Percentiles rank a stretch among this genome's conserved stretches.
Evolutionary conservation across 2,113 vertebrate species (phyloP).

Genomic region (Trogon surrucura): DNA sequence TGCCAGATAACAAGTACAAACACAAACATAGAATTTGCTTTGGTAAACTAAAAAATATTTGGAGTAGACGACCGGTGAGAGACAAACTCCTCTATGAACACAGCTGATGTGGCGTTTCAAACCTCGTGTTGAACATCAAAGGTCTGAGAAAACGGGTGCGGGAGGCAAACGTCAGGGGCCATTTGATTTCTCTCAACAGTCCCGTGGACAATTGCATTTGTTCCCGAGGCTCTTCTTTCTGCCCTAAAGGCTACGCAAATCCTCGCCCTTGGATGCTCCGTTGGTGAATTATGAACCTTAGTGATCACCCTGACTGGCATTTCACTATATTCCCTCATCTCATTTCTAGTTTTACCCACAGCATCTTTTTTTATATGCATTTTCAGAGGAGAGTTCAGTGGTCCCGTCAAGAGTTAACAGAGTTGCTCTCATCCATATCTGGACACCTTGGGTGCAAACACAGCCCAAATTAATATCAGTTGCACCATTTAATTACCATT

Average conservation of each 20-base stretch:
- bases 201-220: not conserved
- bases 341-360: not conserved
- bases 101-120: fast-evolving
- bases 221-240: not conserved
- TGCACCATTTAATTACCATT: not conserved
- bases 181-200: not conserved
- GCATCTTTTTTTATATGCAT: not conserved
- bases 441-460: not conserved
- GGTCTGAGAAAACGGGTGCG: not conserved
- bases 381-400: not conserved
- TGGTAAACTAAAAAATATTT: not conserved
- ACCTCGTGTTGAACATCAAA: not conserved
- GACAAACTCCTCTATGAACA: not conserved
- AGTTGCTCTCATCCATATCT: not conserved
- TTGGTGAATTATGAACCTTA: not conserved
- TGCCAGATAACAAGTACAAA: not conserved
- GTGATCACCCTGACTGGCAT: not conserved
- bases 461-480: not conserved
- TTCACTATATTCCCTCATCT: not conserved
- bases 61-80: not conserved
- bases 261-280: not conserved
- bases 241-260: not conserved
- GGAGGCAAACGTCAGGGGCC: not conserved
- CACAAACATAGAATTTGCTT: not conserved
- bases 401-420: not conserved